Evolutionary conservation across 2,888 invertebrate genomes (phyloP).

Genomic region (Cryptocephalus primarius): DNA sequence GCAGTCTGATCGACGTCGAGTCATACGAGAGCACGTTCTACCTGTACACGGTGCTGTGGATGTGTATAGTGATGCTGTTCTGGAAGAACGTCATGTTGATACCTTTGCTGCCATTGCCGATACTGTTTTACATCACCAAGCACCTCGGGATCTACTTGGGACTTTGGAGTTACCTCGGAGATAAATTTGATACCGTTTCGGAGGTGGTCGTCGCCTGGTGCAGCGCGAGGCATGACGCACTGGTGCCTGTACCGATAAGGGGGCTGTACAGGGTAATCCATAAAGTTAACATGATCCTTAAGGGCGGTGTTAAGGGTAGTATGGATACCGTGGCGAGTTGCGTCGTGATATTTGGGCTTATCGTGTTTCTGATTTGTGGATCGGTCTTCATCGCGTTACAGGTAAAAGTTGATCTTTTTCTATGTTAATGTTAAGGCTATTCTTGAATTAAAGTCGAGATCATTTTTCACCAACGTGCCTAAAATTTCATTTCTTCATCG

Average conservation of each 20-base stretch:
- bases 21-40: conserved; percentile 56
- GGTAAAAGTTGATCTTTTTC: conserved; percentile 38
- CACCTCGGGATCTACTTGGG: conserved; percentile 39
- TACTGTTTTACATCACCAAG: conserved; percentile 57
- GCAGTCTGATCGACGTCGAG: conserved; percentile 28
- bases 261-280: conserved; percentile 63
- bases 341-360: conserved; percentile 75
- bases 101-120: conserved; percentile 64
- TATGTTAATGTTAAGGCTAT: too few relatives aligned
- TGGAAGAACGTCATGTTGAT: conserved; percentile 81
- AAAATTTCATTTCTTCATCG: too few relatives aligned
- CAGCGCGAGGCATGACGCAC: conserved; percentile 51
- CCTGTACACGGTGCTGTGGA: conserved; percentile 69
- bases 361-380: conserved; percentile 66
- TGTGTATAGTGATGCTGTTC: conserved; percentile 70
- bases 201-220: conserved; percentile 46
- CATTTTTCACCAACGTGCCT: too few relatives aligned
- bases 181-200: conserved; percentile 22
- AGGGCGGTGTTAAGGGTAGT: conserved; percentile 56
- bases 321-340: conserved; percentile 80
- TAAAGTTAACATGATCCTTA: conserved; percentile 50
- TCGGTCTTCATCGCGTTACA: conserved; percentile 75
- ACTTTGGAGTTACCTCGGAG: conserved; percentile 40
- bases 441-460: too few relatives aligned
- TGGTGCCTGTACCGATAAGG: conserved; percentile 65